Conservation (phyloP, 2,888 invertebrate genomes). For the Orchesellides sinensis region DNA sequence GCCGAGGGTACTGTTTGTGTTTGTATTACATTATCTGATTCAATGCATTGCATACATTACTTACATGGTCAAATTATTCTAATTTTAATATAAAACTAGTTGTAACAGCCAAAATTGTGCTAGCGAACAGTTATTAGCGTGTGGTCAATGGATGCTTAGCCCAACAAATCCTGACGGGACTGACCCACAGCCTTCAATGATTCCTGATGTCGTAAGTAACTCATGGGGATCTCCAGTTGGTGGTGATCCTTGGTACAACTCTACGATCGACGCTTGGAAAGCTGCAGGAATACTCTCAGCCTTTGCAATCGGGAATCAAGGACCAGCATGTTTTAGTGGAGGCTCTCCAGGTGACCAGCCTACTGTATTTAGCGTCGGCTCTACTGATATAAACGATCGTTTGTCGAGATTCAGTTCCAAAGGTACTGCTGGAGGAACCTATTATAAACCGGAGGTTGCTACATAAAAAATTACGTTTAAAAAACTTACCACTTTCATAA, state of each 20-base stretch:
- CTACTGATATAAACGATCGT: slow-evolving; percentile 34
- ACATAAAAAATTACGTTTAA: not conserved
- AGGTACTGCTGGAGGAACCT: slow-evolving; percentile 17
- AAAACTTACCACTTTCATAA: not conserved
- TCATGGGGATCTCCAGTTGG: slow-evolving; percentile 38
- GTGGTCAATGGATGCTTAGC: slow-evolving; percentile 44
- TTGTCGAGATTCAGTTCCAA: slow-evolving; percentile 33
- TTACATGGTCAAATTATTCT: not conserved
- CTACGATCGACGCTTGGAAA: slow-evolving; percentile 45
- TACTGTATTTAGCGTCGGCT: slow-evolving; percentile 24
- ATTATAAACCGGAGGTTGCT: slow-evolving; percentile 8
- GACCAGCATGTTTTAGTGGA: slow-evolving; percentile 26
- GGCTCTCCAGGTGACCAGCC: slow-evolving; percentile 42
- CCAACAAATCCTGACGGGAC: slow-evolving; percentile 40
- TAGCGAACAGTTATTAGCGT: slow-evolving; percentile 1
- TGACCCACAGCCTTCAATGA: slow-evolving; percentile 1
- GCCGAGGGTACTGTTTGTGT: no score
- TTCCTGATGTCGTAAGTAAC: slow-evolving; percentile 41
- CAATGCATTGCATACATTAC: not conserved
- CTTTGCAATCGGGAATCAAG: slow-evolving; percentile 51
- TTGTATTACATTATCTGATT: no score
- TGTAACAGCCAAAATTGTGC: slow-evolving; percentile 9
- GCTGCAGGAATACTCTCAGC: slow-evolving; percentile 43
- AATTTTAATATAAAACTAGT: not conserved
- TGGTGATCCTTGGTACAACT: slow-evolving; percentile 28